A percentile compares a stretch with the other conserved stretches of the same genome.
Evolutionary conservation across 2,888 invertebrate genomes (phyloP).

Genomic region (Maniola hyperantus): DNA sequence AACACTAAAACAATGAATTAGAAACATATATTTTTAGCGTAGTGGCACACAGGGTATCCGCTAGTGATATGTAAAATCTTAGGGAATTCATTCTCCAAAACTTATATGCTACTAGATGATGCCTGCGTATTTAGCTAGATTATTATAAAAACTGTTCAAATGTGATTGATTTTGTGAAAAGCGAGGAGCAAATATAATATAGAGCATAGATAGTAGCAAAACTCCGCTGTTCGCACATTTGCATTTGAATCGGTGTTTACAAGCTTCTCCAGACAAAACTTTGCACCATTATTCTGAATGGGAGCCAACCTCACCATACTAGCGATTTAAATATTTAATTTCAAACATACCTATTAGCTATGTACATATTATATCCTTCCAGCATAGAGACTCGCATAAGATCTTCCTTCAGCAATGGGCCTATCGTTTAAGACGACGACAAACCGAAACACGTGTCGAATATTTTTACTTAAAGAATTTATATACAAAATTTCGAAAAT

Average conservation of each 20-base stretch:
- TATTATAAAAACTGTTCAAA: neutral
- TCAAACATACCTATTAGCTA: neutral
- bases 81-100: too few relatives aligned
- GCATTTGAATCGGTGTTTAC: conserved; percentile 25
- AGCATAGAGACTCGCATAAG: too few relatives aligned
- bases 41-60: too few relatives aligned
- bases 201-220: neutral
- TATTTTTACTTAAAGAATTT: too few relatives aligned
- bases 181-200: conserved; percentile 13
- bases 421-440: too few relatives aligned
- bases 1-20: too few relatives aligned
- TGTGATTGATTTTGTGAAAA: conserved; percentile 10
- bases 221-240: neutral
- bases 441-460: too few relatives aligned
- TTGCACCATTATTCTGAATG: conserved; percentile 14
- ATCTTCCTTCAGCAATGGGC: too few relatives aligned
- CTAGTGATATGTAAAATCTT: too few relatives aligned
- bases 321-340: neutral
- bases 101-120: too few relatives aligned
- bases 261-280: conserved; percentile 24
- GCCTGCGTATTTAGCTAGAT: neutral
- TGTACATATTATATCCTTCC: neutral
- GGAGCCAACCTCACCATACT: neutral
- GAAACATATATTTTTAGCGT: too few relatives aligned
- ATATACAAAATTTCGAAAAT: too few relatives aligned